Conservation (phyloP, 2,113 vertebrate genomes). For the Equus quagga region DNA sequence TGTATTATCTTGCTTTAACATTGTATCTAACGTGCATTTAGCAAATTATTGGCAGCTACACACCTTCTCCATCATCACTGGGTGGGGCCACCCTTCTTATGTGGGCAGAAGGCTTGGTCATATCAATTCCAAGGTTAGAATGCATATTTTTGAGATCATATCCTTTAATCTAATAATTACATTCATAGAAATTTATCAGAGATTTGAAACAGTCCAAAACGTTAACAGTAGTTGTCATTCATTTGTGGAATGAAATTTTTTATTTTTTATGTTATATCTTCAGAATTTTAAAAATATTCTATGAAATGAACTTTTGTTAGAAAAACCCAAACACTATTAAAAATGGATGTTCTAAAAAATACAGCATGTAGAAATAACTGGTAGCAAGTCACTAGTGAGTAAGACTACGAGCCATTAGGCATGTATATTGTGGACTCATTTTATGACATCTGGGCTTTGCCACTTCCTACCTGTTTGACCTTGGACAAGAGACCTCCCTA, state of each 20-base stretch:
- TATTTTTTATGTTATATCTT: neutral
- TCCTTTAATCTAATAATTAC: neutral
- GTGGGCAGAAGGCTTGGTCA: neutral
- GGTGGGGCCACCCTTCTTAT: neutral
- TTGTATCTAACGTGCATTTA: neutral
- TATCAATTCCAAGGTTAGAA: neutral
- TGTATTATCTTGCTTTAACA: neutral
- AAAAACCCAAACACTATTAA: neutral
- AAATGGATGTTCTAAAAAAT: neutral
- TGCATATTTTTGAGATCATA: neutral
- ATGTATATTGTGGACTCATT: neutral
- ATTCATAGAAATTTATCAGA: constrained; percentile 19
- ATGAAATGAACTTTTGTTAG: neutral
- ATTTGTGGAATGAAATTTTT: neutral
- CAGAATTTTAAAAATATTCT: neutral
- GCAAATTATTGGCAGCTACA: neutral
- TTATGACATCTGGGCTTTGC: neutral
- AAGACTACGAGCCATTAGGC: neutral
- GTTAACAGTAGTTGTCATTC: neutral
- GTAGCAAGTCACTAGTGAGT: neutral
- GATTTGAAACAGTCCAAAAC: constrained; percentile 19
- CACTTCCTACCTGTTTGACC: neutral
- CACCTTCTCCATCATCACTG: neutral
- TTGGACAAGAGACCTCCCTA: neutral
- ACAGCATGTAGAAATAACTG: neutral